Evolutionary conservation across 2,113 vertebrate genomes (phyloP), one percentile per base, ranked within the genome.

Genomic region (Pogona vitticeps): DNA sequence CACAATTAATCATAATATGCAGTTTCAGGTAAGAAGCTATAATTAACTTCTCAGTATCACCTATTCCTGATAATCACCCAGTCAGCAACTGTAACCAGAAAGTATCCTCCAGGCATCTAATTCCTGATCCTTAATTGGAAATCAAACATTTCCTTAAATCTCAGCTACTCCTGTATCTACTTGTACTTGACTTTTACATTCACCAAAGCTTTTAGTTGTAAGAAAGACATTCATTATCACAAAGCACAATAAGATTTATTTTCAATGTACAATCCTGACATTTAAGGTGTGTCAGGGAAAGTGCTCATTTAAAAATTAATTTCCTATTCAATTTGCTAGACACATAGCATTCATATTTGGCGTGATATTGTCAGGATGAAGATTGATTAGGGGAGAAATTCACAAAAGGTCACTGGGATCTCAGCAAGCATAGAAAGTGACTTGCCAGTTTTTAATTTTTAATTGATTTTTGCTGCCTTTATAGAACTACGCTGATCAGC

Each of bases 11-110:
- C 70, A 79, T 91, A 95, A 93, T 85, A 72, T 8, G 2, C 59
- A 87, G 73, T 91, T 93, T 73, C 87, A 94, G 85, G 92, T 92
- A 86, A 93, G 83, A 92, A 95, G 77, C 46, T 88, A 88, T 86
- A 94, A 93, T 95, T 94, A 94, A 95, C 56, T 76, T 89, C 91
- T 87, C 83, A 83, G 76, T 88, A 93, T 84, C 90, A 92, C 46
- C 86, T 92, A 93, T 91, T 89, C 17, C 88, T 93, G 93, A 92
- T 94, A 94, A 92, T 94, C 91, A 92, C 83, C 80, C 84, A 91
- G 82, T 91, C 87, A 92, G 86, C 83, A 90, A 89, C 84, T 73
- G 81, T 59, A 88, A 90, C 75, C 0, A 36, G 61, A 5, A 1
- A 94, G 85, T 90, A 79, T 46, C 40, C 76, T 82, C 31, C 71